These are phyloP conservation scores for Philopedon plagiatum DNA, from an alignment of 2,888 invertebrate genomes.

Conservation along the genomic window DNA sequence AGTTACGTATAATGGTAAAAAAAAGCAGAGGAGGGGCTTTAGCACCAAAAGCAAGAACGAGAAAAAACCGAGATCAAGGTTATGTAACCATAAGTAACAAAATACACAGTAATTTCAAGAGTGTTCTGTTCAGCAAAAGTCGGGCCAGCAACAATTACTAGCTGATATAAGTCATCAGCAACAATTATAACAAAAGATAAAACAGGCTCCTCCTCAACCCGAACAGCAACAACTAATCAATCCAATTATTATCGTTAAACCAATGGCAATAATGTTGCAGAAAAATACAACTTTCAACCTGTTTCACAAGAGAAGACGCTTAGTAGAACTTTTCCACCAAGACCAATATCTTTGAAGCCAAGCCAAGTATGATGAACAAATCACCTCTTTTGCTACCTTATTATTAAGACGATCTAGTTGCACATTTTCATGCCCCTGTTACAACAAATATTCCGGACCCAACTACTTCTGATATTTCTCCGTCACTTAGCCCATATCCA, in stretches of 20 bases:
- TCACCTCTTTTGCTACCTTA: conserved; percentile 83
- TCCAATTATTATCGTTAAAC: conserved; percentile 61
- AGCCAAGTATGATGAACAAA: conserved; percentile 81
- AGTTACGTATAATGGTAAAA: conserved; percentile 58
- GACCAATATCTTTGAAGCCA: conserved; percentile 78
- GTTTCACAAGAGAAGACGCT: conserved; percentile 71
- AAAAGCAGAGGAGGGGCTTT: conserved; percentile 56
- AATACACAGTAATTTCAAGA: not conserved
- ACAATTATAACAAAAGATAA: conserved; percentile 10
- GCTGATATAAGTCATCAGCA: not conserved
- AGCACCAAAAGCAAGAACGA: conserved; percentile 51
- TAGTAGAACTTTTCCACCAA: conserved; percentile 71
- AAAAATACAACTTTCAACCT: conserved; percentile 71
- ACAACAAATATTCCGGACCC: conserved; percentile 76
- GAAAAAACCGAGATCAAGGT: no score
- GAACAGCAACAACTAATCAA: conserved; percentile 53
- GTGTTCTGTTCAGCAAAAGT: not conserved
- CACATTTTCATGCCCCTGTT: conserved; percentile 76
- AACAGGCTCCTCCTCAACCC: conserved; percentile 27
- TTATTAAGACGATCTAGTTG: conserved; percentile 84
- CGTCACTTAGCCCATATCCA: conserved; percentile 77
- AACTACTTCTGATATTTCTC: conserved; percentile 73
- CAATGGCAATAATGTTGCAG: conserved; percentile 67
- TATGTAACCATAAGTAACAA: no score
- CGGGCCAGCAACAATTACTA: not conserved